phyloP scores from a whole-genome alignment of 2,888 invertebrate species.

The Xanthia icteritia region DNA sequence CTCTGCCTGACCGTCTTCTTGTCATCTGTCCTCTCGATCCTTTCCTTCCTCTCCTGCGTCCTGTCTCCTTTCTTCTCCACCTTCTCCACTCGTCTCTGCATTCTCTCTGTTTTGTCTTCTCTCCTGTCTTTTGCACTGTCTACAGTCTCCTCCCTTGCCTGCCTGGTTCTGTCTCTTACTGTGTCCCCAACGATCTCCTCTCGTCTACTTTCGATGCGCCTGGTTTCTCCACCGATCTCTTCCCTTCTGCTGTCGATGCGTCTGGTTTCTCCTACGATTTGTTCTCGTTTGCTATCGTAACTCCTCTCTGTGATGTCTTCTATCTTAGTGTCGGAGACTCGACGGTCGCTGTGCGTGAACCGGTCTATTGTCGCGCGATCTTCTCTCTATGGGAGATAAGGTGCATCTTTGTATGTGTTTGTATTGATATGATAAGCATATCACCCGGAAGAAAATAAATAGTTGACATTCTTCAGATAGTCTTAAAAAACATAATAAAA shows the following conservation, averaged over 20 bases:
- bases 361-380: conserved; percentile 84
- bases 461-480: conserved; percentile 6
- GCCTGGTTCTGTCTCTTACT: conserved; percentile 34
- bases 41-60: conserved; percentile 66
- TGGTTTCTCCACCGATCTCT: conserved; percentile 47
- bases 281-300: conserved; percentile 47
- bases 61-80: conserved; percentile 73
- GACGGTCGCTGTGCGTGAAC: conserved; percentile 84
- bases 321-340: conserved; percentile 72
- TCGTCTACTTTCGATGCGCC: conserved; percentile 45
- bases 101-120: conserved; percentile 58
- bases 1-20: conserved; percentile 91
- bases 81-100: conserved; percentile 62
- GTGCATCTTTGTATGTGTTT: conserved; percentile 18
- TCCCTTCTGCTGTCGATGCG: conserved; percentile 46
- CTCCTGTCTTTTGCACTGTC: conserved; percentile 32
- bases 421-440: conserved; percentile 1
- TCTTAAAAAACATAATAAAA: no score
- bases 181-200: conserved; percentile 55
- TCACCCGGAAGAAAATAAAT: conserved; percentile 15
- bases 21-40: conserved; percentile 77
- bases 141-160: conserved; percentile 53
- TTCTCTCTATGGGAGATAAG: conserved; percentile 77
- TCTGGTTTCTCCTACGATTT: conserved; percentile 54
- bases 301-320: conserved; percentile 66